Conservation (phyloP, 2,113 vertebrate species). For the Gymnobelideus leadbeateri region DNA sequence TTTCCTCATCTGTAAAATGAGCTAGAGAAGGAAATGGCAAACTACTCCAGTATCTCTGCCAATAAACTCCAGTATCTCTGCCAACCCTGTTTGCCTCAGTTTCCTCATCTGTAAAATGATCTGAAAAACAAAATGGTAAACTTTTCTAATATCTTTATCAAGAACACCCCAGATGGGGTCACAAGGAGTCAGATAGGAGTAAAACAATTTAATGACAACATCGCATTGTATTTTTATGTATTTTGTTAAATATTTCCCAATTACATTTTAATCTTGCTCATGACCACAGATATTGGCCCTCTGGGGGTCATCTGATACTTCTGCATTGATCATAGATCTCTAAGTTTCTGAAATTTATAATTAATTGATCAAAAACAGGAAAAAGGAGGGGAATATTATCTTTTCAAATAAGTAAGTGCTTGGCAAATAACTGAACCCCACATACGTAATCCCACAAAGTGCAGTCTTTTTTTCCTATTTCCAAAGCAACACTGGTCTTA, state of each 20-base stretch:
- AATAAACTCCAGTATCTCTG: too few relatives aligned
- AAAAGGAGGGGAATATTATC: background rate
- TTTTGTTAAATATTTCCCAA: background rate
- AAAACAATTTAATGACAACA: background rate
- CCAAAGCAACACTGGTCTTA: background rate
- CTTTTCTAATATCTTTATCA: too few relatives aligned
- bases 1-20: too few relatives aligned
- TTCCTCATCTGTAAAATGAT: too few relatives aligned
- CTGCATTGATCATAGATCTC: background rate
- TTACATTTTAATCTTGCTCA: background rate
- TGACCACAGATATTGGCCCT: background rate
- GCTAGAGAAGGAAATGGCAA: too few relatives aligned
- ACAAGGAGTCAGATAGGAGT: background rate
- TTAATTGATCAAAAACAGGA: background rate
- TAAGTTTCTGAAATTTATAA: too few relatives aligned
- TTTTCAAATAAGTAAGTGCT: background rate
- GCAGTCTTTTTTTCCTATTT: background rate
- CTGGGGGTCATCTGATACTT: background rate
- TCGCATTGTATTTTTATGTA: background rate
- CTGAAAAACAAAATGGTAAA: too few relatives aligned
- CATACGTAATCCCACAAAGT: background rate
- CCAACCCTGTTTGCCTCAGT: too few relatives aligned
- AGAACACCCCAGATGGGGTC: background rate
- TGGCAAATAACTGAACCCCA: background rate
- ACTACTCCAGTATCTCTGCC: too few relatives aligned